Base-by-base conservation (phyloP, 2,113 vertebrate genomes). In the Petromus typicus region DNA sequence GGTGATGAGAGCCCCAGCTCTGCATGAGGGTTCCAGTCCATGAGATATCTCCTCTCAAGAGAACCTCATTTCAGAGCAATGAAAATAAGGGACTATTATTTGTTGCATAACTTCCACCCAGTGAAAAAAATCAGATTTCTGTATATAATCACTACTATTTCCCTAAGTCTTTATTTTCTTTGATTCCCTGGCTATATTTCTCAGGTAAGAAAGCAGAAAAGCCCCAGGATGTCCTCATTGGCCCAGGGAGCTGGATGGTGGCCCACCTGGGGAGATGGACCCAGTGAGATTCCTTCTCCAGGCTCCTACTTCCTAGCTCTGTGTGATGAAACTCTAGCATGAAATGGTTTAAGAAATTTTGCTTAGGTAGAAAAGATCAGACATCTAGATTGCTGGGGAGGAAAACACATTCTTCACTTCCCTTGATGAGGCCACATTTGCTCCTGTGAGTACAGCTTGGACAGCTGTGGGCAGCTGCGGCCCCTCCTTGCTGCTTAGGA, bases 381-480 rank as follows among this genome's bases (percentile, higher is more conserved):
- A 64, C 3, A 23, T 20, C 40, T 56, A 25, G 43, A 37, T 23
- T 81, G 73, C 61, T 34, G 13, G 43, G 18, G 25, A 30, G 69
- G 48, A 45, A 40, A 43, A n/a, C 10, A 54, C 4, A n/a, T n/a
- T 57, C 30, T 57, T 45, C 25, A 18, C 34, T 37, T 6, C 1
- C 0, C 20, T 56, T n/a, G 66, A 25, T 9, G 8, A 25, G 56
- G 57, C 51, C 56, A 64, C 86, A 88, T 79, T 82, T 92, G 84
- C 51, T 82, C 40, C 51, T 43, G 87, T 22, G 30, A 63, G 54
- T 59, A 89, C n/a, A 82, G 43, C 32, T 16, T 7, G 45, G 89
- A 54, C 56, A 92, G 84, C 94, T 96, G 95, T 59, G 69, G 82
- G 32, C 96, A 96, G 80, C 90, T 93, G 84, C 0, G 17, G 48